Evolutionary conservation across 2,888 invertebrate genomes (phyloP).

Genomic region (Drosophila peninsularis): DNA sequence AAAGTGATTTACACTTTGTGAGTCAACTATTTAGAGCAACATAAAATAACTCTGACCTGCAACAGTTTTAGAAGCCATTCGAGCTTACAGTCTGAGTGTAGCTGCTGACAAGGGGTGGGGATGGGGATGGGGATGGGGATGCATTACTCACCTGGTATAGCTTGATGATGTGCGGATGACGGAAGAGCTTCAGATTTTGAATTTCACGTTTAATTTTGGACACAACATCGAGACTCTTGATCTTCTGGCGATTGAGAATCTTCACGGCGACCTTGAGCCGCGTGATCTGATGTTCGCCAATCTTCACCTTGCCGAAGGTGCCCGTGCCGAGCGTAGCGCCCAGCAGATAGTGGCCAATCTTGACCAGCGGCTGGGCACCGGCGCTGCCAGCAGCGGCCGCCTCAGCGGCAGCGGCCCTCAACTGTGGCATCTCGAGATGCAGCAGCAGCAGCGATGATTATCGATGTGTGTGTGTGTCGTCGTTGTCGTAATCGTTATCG

Average conservation of each 20-base stretch:
- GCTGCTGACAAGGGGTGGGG: not conserved
- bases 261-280: slow-evolving; percentile 99
- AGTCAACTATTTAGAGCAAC: not conserved
- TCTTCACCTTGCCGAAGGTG: slow-evolving; percentile 99
- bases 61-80: not conserved
- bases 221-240: slow-evolving; percentile 99
- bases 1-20: not conserved
- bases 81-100: not conserved
- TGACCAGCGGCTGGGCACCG: slow-evolving; percentile 91
- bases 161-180: slow-evolving; percentile 99
- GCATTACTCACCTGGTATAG: slow-evolving; percentile 89
- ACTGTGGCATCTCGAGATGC: slow-evolving; percentile 74
- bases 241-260: slow-evolving; percentile 98
- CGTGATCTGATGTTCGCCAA: slow-evolving; percentile 98
- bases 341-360: slow-evolving; percentile 98
- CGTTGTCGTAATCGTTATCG: slow-evolving; percentile 16
- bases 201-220: slow-evolving; percentile 99
- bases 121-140: not conserved
- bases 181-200: slow-evolving; percentile 99
- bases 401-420: slow-evolving; percentile 76
- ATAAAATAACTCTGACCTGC: not conserved
- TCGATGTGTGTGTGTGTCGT: slow-evolving; percentile 9
- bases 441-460: slow-evolving; percentile 34
- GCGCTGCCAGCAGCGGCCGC: slow-evolving; percentile 68
- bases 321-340: slow-evolving; percentile 96